Base-by-base conservation (phyloP, 2,888 invertebrate genomes). In the Lasioglossum villosulum region DNA sequence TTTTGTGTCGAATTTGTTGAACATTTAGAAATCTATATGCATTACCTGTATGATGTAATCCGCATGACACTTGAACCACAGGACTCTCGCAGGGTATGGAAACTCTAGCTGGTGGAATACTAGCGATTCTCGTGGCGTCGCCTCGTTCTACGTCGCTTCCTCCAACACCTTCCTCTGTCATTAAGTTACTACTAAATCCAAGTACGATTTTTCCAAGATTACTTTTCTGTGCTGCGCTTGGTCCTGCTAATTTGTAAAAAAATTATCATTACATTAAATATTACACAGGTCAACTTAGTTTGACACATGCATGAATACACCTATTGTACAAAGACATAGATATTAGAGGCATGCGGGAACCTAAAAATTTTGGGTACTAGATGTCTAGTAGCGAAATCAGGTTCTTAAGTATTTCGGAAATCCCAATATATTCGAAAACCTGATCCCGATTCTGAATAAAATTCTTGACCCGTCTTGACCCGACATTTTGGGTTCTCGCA, bases 51-150 rank as follows among this genome's bases (percentile, higher is more conserved):
- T 99, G 99, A 94, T 99, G 99, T 71, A 99, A 96, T 2, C 99
- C 99, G 94, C 98, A 98, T 0, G 98, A 97, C 48, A 99, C 97
- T 94, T 98, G 98, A 12, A 97, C 96, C 42, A 98, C 97, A 14
- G 97, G 97, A 90, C 97, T 97, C 52, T 97, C 97, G 80, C 95
- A 95, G 0, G 97, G 97, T 84, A 98, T 95, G 68, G 96, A 96
- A 37, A 98, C 96, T 92, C 96, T 96, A 23, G 97, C 98, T 1
- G 99, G 99, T 30, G 98, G 97, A 88, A 99, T 95, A 83, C 98
- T 98, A 70, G 96, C 96, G 76, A 97, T 96, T 93, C 97, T 97
- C 75, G 96, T 95, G 30, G 96, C 96, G 63, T 97, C 96, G 23
- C 97, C 97, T 78, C 96, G 95, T 87, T 97, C 97, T 6, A 95